These are phyloP conservation scores for Papilio helenus DNA, from an alignment of 1,140 invertebrate species.

Conservation along the genomic window DNA sequence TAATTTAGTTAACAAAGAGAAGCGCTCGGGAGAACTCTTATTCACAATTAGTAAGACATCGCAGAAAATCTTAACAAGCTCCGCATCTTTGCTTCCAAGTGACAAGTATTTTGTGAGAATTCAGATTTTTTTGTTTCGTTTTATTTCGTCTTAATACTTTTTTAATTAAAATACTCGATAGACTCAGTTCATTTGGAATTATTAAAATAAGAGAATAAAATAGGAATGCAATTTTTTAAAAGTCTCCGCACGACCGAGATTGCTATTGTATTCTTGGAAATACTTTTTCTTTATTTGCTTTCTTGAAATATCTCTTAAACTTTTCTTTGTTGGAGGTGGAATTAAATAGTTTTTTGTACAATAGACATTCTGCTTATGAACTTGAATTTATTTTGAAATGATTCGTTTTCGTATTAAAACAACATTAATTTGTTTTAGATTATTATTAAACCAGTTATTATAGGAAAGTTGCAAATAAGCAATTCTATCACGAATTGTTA, in stretches of 20 bases:
- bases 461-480: no score
- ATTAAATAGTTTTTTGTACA: slow-evolving; percentile 32
- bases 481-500: no score
- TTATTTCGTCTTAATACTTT: slow-evolving; percentile 15
- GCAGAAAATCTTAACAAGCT: slow-evolving; percentile 56
- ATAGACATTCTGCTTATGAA: slow-evolving; percentile 18
- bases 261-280: slow-evolving; percentile 38
- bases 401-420: neutral
- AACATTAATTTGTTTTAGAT: neutral
- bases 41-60: slow-evolving; percentile 71
- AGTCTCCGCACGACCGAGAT: slow-evolving; percentile 33
- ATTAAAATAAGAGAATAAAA: slow-evolving; percentile 35
- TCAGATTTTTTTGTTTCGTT: slow-evolving; percentile 43
- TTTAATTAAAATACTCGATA: slow-evolving; percentile 37
- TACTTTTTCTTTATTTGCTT: slow-evolving; percentile 36
- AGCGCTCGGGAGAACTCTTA: slow-evolving; percentile 58
- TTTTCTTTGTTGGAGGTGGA: slow-evolving; percentile 35
- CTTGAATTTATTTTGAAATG: slow-evolving; percentile 22
- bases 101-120: slow-evolving; percentile 49
- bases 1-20: slow-evolving; percentile 77
- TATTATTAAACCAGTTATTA: neutral
- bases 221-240: slow-evolving; percentile 35
- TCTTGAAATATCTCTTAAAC: slow-evolving; percentile 35
- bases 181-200: slow-evolving; percentile 39
- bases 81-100: slow-evolving; percentile 48